These are phyloP conservation scores for Melanaphis sacchari DNA, from an alignment of 1,140 invertebrate species.

Conservation along the genomic window DNA sequence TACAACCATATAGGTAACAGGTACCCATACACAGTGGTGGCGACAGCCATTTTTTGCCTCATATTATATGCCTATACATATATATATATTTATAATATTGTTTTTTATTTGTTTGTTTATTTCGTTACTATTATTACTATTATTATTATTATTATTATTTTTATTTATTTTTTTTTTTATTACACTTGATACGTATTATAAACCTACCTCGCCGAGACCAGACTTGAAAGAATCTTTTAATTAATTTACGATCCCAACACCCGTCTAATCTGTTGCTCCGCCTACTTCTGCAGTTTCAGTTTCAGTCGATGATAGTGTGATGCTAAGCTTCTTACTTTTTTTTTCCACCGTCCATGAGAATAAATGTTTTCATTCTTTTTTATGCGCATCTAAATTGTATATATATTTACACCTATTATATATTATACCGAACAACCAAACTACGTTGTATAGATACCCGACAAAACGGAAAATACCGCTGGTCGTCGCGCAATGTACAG, in stretches of 20 bases:
- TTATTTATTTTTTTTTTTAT: slow-evolving; percentile 26
- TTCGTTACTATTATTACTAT: not conserved
- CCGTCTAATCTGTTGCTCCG: slow-evolving; percentile 5
- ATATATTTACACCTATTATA: not conserved
- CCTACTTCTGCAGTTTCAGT: not conserved
- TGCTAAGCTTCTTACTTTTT: not conserved
- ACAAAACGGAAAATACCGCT: not conserved
- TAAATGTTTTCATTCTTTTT: not conserved
- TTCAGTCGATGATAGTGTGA: not conserved
- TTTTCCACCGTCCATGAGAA: slow-evolving; percentile 16
- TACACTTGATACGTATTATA: slow-evolving; percentile 29
- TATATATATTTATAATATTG: not conserved
- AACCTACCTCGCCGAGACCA: slow-evolving; percentile 7
- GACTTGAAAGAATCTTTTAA: slow-evolving; percentile 56
- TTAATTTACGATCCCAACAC: slow-evolving; percentile 53
- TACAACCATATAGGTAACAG: too few relatives aligned
- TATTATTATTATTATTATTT: slow-evolving; percentile 12
- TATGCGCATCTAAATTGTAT: not conserved
- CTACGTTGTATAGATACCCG: not conserved
- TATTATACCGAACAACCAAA: not conserved
- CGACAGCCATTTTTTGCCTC: slow-evolving; percentile 40
- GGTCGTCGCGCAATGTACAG: not conserved
- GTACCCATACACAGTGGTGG: slow-evolving; percentile 10
- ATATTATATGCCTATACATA: not conserved
- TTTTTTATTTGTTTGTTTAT: not conserved